These are phyloP conservation scores for Elaphurus davidianus DNA, from an alignment of 2,113 vertebrate genomes.

Conservation along the genomic window DNA sequence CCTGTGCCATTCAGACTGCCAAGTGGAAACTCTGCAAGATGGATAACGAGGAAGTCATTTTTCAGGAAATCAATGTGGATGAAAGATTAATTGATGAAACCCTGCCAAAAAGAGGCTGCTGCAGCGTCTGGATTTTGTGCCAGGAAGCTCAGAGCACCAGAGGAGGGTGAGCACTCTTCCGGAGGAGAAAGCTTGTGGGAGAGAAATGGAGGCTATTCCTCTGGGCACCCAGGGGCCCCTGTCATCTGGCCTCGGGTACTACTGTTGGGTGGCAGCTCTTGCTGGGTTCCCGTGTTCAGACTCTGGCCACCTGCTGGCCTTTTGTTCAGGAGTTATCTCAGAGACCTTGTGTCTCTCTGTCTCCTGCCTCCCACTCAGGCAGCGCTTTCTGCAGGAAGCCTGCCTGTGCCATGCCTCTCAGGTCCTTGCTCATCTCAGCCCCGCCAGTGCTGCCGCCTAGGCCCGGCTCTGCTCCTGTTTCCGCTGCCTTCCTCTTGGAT, in stretches of 20 bases:
- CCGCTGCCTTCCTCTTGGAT: not conserved
- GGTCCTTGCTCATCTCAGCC: not conserved
- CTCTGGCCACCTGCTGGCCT: not conserved
- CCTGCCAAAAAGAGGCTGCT: slow-evolving; percentile 17
- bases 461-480: not conserved
- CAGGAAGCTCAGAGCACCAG: slow-evolving; percentile 19
- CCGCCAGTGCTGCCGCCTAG: not conserved
- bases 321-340: not conserved
- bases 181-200: not conserved
- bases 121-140: not conserved
- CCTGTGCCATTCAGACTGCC: not conserved
- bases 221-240: not conserved
- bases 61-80: slow-evolving; percentile 51
- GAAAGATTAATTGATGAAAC: slow-evolving; percentile 57
- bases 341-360: not conserved
- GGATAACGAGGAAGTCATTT: slow-evolving; percentile 57
- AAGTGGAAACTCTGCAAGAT: slow-evolving; percentile 37
- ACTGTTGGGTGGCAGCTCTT: not conserved
- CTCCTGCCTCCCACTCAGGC: not conserved
- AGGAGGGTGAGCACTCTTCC: not conserved
- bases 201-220: not conserved
- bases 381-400: not conserved
- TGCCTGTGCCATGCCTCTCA: not conserved
- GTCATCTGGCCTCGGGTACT: not conserved
- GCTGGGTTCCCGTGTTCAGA: not conserved